A percentile compares a stretch with the other conserved stretches of the same genome.
These are phyloP conservation scores for Lamellibrachia luymesi DNA, from an alignment of 1,140 invertebrate genomes.

Conservation along the genomic window DNA sequence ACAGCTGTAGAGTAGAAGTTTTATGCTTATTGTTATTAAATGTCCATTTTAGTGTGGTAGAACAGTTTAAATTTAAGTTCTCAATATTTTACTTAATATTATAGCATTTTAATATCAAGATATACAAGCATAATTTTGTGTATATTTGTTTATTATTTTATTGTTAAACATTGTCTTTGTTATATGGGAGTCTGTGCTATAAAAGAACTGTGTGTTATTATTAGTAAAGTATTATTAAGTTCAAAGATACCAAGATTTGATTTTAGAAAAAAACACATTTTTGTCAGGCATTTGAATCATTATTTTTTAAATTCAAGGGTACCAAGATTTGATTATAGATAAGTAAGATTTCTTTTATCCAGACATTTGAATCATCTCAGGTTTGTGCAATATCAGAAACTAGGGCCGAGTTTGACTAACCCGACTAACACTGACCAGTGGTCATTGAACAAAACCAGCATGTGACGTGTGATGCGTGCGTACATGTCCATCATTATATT, in stretches of 20 bases:
- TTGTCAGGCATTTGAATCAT: neutral
- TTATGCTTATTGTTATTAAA: neutral
- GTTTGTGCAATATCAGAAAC: neutral
- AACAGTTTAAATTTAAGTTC: too few relatives aligned
- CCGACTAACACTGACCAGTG: too few relatives aligned
- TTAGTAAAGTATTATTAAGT: neutral
- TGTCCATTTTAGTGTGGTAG: too few relatives aligned
- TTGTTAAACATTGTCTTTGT: neutral
- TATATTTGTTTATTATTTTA: neutral
- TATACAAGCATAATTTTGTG: neutral
- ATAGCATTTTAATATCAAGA: neutral
- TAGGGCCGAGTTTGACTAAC: too few relatives aligned
- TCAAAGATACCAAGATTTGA: neutral
- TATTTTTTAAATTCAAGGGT: neutral
- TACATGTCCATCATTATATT: too few relatives aligned
- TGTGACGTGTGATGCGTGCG: too few relatives aligned
- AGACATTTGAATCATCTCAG: neutral
- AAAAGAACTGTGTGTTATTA: neutral
- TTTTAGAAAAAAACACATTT: neutral
- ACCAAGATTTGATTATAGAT: neutral
- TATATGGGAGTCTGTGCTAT: neutral
- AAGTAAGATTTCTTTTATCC: too few relatives aligned
- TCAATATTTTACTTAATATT: neutral
- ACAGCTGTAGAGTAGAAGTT: neutral
- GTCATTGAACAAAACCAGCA: too few relatives aligned